These are phyloP conservation scores for Agelastica alni DNA, from an alignment of 2,888 invertebrate species.

Conservation along the genomic window DNA sequence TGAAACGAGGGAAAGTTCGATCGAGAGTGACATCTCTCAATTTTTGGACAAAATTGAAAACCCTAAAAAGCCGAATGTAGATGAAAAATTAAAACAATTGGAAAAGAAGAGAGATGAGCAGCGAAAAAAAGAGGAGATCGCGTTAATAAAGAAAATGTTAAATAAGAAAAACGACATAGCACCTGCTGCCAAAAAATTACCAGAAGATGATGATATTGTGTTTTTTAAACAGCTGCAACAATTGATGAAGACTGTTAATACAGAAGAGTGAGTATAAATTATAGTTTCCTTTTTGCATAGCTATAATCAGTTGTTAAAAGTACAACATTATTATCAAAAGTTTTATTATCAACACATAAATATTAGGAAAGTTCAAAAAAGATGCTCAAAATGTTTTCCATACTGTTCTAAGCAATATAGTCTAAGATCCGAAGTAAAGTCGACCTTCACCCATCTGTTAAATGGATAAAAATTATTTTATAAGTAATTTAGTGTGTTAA, in stretches of 20 bases:
- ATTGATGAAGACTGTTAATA: conserved; percentile 8
- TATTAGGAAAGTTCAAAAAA: too few relatives aligned
- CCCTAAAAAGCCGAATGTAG: conserved; percentile 26
- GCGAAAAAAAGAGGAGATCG: conserved; percentile 33
- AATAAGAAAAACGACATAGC: conserved; percentile 4
- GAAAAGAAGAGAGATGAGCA: conserved; percentile 35
- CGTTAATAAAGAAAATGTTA: conserved; percentile 14
- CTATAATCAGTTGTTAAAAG: too few relatives aligned
- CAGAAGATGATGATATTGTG: conserved; percentile 18
- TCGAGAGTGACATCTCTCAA: conserved; percentile 22
- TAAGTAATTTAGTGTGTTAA: too few relatives aligned
- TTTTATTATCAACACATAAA: too few relatives aligned
- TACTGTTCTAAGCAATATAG: too few relatives aligned
- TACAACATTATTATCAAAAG: too few relatives aligned
- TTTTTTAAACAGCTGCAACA: conserved; percentile 21
- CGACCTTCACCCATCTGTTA: too few relatives aligned
- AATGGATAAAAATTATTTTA: too few relatives aligned
- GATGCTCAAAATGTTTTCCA: too few relatives aligned
- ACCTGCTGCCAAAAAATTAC: conserved; percentile 2
- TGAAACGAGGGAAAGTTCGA: conserved; percentile 21
- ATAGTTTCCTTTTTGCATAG: too few relatives aligned
- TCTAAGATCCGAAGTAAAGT: too few relatives aligned
- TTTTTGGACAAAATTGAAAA: conserved; percentile 18
- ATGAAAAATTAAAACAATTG: conserved; percentile 35
- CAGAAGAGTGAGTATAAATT: conserved; percentile 9